Evolutionary conservation across 1,140 invertebrate genomes (phyloP), one percentile per base, ranked within the genome.

Genomic region (Drosophila prosaltans): DNA sequence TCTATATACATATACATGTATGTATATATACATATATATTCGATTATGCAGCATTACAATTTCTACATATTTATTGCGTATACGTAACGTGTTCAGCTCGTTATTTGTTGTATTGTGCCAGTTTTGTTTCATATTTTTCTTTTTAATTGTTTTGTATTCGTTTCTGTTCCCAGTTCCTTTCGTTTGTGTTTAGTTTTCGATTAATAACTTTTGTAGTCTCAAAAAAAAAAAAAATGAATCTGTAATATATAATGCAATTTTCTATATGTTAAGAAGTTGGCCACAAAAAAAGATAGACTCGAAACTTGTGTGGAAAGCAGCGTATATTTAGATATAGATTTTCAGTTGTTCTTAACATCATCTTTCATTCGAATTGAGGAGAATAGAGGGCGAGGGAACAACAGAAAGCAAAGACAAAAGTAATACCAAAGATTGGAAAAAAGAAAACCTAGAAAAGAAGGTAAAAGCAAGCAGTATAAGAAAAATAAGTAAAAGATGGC

Each of bases 31-130:
- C 7, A 45, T 45, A 48, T 48, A 21, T 9, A 48, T 48, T 24
- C 8, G 21, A 48, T 24, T 48, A 48, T 48, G 45, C 45, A 51
- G 45, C 45, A 51, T 51, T 51, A 8, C 4, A 2, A 5, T 65
- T 55, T 63, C 54, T 43, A 59, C 8, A 40, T 55, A 26, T 58
- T 32, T 36, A 7, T 78, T 61, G 54, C 45, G 81, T 85, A 85
- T 85, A 72, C 81, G 81, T 85, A 86, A 78, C 82, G 68, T 85
- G 82, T 71, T 85, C 67, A 78, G 81, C 81, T 88, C 82, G 79
- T 64, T 85, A 69, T 55, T 59, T 82, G 82, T 85, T 85, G 83
- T 88, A 65, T 45, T 71, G 45, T 72, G 66, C 71, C 71, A 86
- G 78, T 82, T 85, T 62, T 55, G 26, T 60, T 64, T 43, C 30